These are phyloP conservation scores for Xiphophorus maculatus DNA, from an alignment of 2,113 vertebrate genomes.

Conservation along the genomic window DNA sequence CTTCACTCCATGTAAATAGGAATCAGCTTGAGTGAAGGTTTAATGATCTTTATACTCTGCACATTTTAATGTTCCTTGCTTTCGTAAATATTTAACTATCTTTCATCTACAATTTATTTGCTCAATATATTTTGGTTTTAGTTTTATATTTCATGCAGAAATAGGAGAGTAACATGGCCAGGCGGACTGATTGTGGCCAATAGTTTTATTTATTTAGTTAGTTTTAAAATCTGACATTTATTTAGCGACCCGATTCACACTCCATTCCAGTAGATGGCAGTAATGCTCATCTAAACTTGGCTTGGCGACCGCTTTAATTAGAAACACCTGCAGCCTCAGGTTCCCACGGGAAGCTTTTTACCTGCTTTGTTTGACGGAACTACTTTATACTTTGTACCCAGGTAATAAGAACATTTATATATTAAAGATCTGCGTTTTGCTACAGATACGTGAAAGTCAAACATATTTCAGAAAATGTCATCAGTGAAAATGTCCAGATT, in stretches of 20 bases:
- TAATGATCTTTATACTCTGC: background rate
- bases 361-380: background rate
- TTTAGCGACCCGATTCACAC: too few relatives aligned
- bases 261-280: too few relatives aligned
- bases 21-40: background rate
- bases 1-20: background rate
- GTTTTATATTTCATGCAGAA: background rate
- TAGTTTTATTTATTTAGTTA: too few relatives aligned
- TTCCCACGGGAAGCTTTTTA: background rate
- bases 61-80: too few relatives aligned
- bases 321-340: background rate
- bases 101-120: background rate
- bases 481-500: background rate
- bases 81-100: background rate
- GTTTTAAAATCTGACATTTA: too few relatives aligned
- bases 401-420: background rate
- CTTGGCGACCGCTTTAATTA: background rate
- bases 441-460: background rate
- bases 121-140: background rate
- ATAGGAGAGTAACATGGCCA: background rate
- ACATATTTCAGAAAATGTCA: background rate
- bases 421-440: background rate
- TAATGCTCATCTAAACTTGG: too few relatives aligned
- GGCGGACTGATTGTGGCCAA: background rate
- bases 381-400: background rate